phyloP scores from a whole-genome alignment of 2,888 invertebrate species.

The Periphyllus acericola region DNA sequence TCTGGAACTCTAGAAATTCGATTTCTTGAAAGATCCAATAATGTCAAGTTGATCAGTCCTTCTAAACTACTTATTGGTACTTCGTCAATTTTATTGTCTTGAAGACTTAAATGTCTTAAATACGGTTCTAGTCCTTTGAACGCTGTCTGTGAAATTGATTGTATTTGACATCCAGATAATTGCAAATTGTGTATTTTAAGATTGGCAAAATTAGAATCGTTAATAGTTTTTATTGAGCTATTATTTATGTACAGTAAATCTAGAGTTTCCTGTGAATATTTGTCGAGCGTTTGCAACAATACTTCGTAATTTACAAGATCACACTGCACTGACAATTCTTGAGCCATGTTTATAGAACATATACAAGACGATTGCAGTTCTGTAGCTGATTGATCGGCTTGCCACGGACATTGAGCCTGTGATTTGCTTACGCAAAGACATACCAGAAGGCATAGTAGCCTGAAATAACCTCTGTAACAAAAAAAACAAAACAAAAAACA shows the following conservation, averaged over 20 bases:
- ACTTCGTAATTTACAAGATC: conserved; percentile 85
- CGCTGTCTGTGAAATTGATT: conserved; percentile 76
- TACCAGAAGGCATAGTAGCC: conserved; percentile 29
- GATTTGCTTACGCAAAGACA: conserved; percentile 19
- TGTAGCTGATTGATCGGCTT: conserved; percentile 72
- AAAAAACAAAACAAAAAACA: neutral
- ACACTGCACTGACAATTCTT: conserved; percentile 88
- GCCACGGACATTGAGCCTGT: conserved; percentile 85
- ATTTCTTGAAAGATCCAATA: conserved; percentile 87
- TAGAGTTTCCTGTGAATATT: conserved; percentile 76
- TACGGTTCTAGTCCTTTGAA: conserved; percentile 85
- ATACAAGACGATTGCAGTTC: conserved; percentile 86
- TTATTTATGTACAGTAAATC: conserved; percentile 91
- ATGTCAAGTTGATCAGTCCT: conserved; percentile 76
- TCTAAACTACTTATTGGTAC: conserved; percentile 81
- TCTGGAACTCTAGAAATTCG: conserved; percentile 78
- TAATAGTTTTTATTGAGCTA: conserved; percentile 78
- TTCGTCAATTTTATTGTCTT: conserved; percentile 81
- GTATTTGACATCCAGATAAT: conserved; percentile 83
- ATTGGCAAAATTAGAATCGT: conserved; percentile 76
- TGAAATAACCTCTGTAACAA: conserved; percentile 30
- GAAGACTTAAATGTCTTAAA: conserved; percentile 83
- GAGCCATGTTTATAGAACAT: conserved; percentile 86
- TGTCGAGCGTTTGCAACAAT: conserved; percentile 79
- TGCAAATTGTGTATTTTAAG: conserved; percentile 84